Evolutionary conservation across 2,113 vertebrate species (phyloP).

Genomic region (Oceanodroma tethys): DNA sequence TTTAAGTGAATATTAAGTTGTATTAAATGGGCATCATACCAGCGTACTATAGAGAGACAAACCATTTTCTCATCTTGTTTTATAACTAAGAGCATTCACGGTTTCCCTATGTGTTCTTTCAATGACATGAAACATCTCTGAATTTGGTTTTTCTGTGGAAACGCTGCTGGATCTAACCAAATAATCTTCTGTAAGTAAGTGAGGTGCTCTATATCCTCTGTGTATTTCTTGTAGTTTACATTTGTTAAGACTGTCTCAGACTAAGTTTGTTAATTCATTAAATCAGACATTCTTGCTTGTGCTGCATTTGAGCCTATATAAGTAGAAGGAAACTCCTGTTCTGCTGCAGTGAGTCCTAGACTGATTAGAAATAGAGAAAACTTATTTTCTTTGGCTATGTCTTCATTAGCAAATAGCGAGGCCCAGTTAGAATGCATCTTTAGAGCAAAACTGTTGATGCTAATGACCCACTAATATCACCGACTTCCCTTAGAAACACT

Average conservation of each 20-base stretch:
- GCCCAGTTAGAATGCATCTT: background rate
- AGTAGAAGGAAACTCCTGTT: background rate
- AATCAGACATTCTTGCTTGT: background rate
- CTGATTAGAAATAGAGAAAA: background rate
- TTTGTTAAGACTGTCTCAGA: background rate
- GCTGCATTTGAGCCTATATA: background rate
- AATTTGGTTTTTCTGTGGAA: background rate
- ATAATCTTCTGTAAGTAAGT: background rate
- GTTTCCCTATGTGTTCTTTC: background rate
- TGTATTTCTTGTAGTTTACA: background rate
- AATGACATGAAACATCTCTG: background rate
- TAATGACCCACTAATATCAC: background rate
- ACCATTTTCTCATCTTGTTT: background rate
- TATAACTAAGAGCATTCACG: background rate
- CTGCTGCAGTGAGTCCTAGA: background rate
- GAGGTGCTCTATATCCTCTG: background rate
- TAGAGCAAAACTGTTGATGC: background rate
- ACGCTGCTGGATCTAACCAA: background rate
- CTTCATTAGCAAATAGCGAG: background rate
- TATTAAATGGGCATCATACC: background rate
- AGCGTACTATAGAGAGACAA: background rate
- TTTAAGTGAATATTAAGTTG: background rate
- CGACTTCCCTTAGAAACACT: background rate
- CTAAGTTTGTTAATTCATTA: background rate
- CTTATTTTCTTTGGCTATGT: background rate